Percentiles rank a stretch among this genome's conserved stretches.
Evolutionary conservation across 30 jellyfish, hydroid and myxozoan genomes (phyloP).

Genomic region (Hydractinia symbiolongicarpus): DNA sequence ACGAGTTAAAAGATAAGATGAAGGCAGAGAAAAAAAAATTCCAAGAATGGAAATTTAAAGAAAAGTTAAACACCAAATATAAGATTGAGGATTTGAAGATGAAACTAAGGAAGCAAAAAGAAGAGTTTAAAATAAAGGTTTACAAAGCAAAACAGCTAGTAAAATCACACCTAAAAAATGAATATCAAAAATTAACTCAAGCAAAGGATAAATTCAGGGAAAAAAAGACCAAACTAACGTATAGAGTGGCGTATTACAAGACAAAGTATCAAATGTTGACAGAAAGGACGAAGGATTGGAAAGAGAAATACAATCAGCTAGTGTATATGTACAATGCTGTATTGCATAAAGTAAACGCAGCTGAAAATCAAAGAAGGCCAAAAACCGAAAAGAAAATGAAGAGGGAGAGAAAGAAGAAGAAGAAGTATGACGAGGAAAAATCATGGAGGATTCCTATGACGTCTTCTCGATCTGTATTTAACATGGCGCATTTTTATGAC

Average conservation of each 20-base stretch:
- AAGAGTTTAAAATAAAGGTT: not conserved
- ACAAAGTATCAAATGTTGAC: not conserved
- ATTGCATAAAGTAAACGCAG: not conserved
- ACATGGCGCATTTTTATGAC: constrained; percentile 11
- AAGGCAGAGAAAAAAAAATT: not conserved
- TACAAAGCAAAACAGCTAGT: not conserved
- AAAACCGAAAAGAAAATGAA: not conserved
- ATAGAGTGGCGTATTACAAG: constrained; percentile 5
- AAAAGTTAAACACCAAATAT: not conserved
- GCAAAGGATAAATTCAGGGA: not conserved
- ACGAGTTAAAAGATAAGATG: no score
- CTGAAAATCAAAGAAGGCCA: not conserved
- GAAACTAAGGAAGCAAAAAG: not conserved
- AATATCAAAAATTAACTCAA: not conserved
- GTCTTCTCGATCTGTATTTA: not conserved
- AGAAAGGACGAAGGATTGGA: not conserved
- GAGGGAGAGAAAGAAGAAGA: not conserved
- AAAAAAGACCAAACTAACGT: not conserved
- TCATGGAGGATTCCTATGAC: not conserved
- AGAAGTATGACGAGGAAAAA: not conserved
- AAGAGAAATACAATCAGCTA: not conserved
- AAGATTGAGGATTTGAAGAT: constrained; percentile 2
- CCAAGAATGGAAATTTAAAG: not conserved
- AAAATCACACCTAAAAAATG: not conserved
- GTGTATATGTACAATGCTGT: not conserved